These are phyloP conservation scores for Palaemon carinicauda DNA, from an alignment of 1,140 invertebrate genomes.

Conservation along the genomic window DNA sequence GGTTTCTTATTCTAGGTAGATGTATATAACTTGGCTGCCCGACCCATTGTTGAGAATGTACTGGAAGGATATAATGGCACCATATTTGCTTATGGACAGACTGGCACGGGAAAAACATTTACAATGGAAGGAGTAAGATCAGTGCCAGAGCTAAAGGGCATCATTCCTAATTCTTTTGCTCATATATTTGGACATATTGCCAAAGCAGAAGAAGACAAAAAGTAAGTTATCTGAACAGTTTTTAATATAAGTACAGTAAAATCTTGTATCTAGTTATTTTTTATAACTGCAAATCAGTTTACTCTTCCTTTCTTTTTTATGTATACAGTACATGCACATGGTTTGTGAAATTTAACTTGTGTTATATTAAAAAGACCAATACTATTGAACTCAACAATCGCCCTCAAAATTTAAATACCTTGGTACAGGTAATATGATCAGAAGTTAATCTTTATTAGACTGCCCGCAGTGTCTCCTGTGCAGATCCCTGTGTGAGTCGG, in stretches of 20 bases:
- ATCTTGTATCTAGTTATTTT: too few relatives aligned
- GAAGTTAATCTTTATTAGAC: too few relatives aligned
- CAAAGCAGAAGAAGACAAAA: slow-evolving; percentile 76
- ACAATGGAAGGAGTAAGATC: slow-evolving; percentile 79
- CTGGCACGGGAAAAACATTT: slow-evolving; percentile 80
- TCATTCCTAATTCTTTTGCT: slow-evolving; percentile 82
- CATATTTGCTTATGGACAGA: slow-evolving; percentile 82
- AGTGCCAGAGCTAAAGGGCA: slow-evolving; percentile 85
- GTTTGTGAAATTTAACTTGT: too few relatives aligned
- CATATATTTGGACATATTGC: slow-evolving; percentile 81
- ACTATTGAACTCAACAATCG: too few relatives aligned
- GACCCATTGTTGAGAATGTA: slow-evolving; percentile 79
- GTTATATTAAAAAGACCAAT: too few relatives aligned
- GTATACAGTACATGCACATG: too few relatives aligned
- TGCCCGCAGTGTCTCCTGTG: too few relatives aligned
- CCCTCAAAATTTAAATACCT: too few relatives aligned
- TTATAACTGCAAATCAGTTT: too few relatives aligned
- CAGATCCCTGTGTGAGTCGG: too few relatives aligned
- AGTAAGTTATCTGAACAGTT: slow-evolving; percentile 65
- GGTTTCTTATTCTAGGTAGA: slow-evolving; percentile 64
- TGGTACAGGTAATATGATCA: too few relatives aligned
- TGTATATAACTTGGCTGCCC: slow-evolving; percentile 78
- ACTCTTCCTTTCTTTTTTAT: too few relatives aligned
- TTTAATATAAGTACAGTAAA: background rate
- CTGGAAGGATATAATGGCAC: slow-evolving; percentile 76